Evolutionary conservation across 2,888 invertebrate species (phyloP), one percentile per base, ranked within the genome.

Genomic region (Cryptocheilus praepositus): DNA sequence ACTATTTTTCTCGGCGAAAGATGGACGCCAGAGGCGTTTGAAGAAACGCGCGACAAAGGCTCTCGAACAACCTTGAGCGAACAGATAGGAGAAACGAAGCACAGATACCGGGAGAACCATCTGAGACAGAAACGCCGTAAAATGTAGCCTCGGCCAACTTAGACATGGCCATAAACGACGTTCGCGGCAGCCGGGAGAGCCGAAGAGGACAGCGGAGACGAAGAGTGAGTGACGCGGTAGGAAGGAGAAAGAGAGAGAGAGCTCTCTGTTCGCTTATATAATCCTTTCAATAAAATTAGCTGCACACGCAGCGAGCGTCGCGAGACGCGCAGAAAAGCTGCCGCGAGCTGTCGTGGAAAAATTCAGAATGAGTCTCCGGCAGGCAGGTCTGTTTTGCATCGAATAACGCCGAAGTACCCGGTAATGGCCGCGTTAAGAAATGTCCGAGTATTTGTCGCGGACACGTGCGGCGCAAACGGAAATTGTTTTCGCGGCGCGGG

Each of bases 81-180:
- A 49, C 66, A 74, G 79, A 83, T 83, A 83, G 80, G 71, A 82
- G 80, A 81, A 82, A 82, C 78, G 74, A 79, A 77, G 74, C 76
- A 71, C n/a, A 70, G 81, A 80, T 82, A 77, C 80, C 77, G 71
- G 64, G 73, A 81, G 80, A 81, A 81, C 81, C 83, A 82, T 83
- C 81, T 76, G 79, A 83, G 81, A 81, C 84, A 82, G 84, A 85
- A 86, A 81, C 76, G 82, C 79, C 81, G 85, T 85, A 85, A 85
- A 86, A 83, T 77, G 79, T 86, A 88, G 83, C 87, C 87, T 88
- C 86, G 86, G 86, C 86, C 87, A 86, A 88, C 87, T 88, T 88
- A 84, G 81, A 81, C 81, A 68, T 78, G 80, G 78, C 84, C 82
- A 85, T 86, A 87, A 85, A 85, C 78, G 83, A 74, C 72, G 74